Conservation (phyloP, 1,140 invertebrate species). For the Drosophila melanica region DNA sequence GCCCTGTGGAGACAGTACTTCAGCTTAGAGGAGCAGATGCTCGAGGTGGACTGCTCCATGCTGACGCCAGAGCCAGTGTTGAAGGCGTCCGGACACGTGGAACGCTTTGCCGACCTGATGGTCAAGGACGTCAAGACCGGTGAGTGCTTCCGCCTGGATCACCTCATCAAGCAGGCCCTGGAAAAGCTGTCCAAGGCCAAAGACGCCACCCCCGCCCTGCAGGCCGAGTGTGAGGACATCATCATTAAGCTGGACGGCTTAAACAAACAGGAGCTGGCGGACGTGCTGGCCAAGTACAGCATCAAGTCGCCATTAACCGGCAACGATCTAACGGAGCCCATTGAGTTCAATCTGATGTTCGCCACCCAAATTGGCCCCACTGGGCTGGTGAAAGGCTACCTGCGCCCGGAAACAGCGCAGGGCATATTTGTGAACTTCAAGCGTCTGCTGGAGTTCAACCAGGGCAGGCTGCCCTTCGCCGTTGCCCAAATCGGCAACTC, state of each 20-base stretch:
- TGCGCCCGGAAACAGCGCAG: conserved; percentile 99
- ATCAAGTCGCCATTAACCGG: conserved; percentile 98
- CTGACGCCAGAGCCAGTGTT: conserved; percentile 98
- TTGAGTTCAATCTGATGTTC: conserved; percentile 99
- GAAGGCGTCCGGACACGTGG: conserved; percentile 99
- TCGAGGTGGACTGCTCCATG: conserved; percentile 99
- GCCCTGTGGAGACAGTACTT: conserved; percentile 98
- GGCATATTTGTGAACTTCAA: conserved; percentile 99
- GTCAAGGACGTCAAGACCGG: conserved; percentile 98
- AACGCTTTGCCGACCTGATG: conserved; percentile 99
- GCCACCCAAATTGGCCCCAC: conserved; percentile 98
- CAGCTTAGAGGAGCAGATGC: conserved; percentile 98
- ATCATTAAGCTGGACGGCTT: conserved; percentile 94
- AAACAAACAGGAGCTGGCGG: conserved; percentile 94
- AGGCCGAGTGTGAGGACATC: conserved; percentile 92
- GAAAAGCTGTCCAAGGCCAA: conserved; percentile 96
- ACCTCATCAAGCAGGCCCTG: conserved; percentile 98
- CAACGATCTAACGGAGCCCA: conserved; percentile 96
- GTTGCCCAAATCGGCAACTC: conserved; percentile 98
- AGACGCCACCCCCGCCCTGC: conserved; percentile 89
- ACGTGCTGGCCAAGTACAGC: conserved; percentile 92
- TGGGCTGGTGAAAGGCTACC: conserved; percentile 95
- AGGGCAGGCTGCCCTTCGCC: conserved; percentile 98
- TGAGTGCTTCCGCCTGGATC: conserved; percentile 98
- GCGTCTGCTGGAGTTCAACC: conserved; percentile 97